These are phyloP conservation scores for Halictus quadricinctus DNA, from an alignment of 2,888 invertebrate genomes.

Conservation along the genomic window DNA sequence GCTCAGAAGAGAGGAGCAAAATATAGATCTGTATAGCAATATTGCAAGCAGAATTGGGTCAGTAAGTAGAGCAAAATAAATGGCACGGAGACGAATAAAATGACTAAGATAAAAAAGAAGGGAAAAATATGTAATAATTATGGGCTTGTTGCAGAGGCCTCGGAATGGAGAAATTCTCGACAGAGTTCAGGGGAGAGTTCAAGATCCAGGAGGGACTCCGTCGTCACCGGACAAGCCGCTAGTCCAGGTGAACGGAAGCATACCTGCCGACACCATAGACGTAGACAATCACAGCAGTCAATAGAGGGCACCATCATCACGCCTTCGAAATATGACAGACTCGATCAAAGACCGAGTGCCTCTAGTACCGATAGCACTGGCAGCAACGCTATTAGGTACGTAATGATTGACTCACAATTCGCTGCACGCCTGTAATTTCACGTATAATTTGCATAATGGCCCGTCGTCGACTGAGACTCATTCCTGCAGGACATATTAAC, in stretches of 20 bases:
- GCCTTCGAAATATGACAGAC: conserved; percentile 84
- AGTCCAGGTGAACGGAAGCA: conserved; percentile 78
- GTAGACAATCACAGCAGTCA: conserved; percentile 81
- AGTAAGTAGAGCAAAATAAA: neutral
- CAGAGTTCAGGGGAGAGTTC: conserved; percentile 89
- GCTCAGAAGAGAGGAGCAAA: too few species aligned
- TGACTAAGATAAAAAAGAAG: neutral
- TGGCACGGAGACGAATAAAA: neutral
- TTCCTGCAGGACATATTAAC: neutral
- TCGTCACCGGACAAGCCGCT: conserved; percentile 73
- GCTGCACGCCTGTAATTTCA: conserved; percentile 9
- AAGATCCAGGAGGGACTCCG: conserved; percentile 88
- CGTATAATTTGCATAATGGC: neutral
- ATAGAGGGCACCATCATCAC: conserved; percentile 73
- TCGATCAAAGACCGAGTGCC: conserved; percentile 88
- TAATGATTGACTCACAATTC: conserved; percentile 9
- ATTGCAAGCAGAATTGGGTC: neutral
- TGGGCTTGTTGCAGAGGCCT: conserved; percentile 83
- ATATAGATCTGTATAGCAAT: too few species aligned
- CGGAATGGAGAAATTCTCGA: conserved; percentile 85
- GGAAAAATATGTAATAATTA: neutral
- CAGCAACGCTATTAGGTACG: conserved; percentile 78
- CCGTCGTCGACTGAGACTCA: neutral
- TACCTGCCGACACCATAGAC: conserved; percentile 79
- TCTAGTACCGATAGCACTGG: conserved; percentile 85